Evolutionary conservation across 1,140 invertebrate genomes (phyloP).

Genomic region (Argopecten irradians): DNA sequence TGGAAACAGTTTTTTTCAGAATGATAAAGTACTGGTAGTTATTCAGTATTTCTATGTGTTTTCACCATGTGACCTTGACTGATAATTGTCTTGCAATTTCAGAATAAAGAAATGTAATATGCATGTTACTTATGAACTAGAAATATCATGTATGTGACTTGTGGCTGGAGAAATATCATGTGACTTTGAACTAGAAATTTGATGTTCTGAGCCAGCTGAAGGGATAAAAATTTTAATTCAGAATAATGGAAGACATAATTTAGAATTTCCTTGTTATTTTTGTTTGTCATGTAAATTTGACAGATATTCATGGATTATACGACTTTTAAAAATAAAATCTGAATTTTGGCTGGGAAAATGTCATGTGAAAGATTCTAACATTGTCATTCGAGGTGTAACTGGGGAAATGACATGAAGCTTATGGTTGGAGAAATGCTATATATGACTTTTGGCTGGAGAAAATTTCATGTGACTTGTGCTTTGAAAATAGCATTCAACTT

Average conservation of each 20-base stretch:
- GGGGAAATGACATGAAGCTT: background rate
- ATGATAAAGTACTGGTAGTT: too few species aligned
- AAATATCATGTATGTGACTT: background rate
- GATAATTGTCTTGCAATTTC: background rate
- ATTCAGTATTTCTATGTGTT: too few species aligned
- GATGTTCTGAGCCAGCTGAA: too few species aligned
- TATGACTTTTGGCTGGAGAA: background rate
- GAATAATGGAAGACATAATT: too few species aligned
- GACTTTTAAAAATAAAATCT: too few species aligned
- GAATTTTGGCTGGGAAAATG: background rate
- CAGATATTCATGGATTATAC: too few species aligned
- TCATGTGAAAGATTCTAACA: background rate
- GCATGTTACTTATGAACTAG: background rate
- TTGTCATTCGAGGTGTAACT: background rate
- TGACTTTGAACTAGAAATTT: too few species aligned
- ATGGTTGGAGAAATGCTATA: background rate
- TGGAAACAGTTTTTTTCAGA: too few species aligned
- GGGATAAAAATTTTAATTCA: too few species aligned
- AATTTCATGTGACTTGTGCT: background rate
- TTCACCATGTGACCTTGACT: background rate
- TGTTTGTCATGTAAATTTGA: too few species aligned
- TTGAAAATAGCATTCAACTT: background rate
- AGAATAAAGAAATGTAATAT: background rate
- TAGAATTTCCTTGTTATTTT: too few species aligned
- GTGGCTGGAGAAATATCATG: background rate